Base-by-base conservation (phyloP, 2,888 invertebrate genomes). In the Teleogryllus oceanicus region DNA sequence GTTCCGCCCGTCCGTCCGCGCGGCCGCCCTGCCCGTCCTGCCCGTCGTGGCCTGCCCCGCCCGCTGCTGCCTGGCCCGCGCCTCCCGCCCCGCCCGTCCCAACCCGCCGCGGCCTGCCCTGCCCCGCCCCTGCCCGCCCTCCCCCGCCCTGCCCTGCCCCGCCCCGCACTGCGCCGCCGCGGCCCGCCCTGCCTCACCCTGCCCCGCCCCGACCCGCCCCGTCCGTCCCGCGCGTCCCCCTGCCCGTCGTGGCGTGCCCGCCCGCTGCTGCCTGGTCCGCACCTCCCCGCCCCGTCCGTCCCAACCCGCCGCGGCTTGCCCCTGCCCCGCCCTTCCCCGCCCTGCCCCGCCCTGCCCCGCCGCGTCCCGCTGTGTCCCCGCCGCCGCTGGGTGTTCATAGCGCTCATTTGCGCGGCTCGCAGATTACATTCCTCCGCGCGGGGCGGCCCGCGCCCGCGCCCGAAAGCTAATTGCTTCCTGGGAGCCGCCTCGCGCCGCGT, bases 341-440 rank as follows among this genome's bases (percentile, higher is more conserved):
- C 12, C 2, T 4, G 62, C 62, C 12, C 2, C 62, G 62, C 18
- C 16, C 62, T 4, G 18, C 12, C 4, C 62, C 18, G 62, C 62
- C 12, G 18, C 62, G 16, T 2, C 62, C 62, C 62, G 18, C 18
- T 18, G 62, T 62, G 16, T 62, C 62, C 2, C 62, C 16, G 16
- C 16, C 37, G 37, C 37, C 37, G 37, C 37, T 8, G 37, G 37
- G 62, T 62, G 62, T 62, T 62, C 62, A 62, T 62, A n/a, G 62
- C 62, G 62, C 62, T 62, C 62, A 62, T 62, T 62, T 62, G 62
- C 62, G n/a, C 62, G 16, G n/a, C 62, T 62, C 62, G n/a, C 62
- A 62, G 62, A 62, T 62, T 62, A 8, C 62, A 62, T 62, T 62
- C 62, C 62, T 62, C 62, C 62, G 62, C 62, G 18, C 62, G 18